Evolutionary conservation across 2,888 invertebrate species (phyloP), one percentile per base, ranked within the genome.

Genomic region (Timema podura): DNA sequence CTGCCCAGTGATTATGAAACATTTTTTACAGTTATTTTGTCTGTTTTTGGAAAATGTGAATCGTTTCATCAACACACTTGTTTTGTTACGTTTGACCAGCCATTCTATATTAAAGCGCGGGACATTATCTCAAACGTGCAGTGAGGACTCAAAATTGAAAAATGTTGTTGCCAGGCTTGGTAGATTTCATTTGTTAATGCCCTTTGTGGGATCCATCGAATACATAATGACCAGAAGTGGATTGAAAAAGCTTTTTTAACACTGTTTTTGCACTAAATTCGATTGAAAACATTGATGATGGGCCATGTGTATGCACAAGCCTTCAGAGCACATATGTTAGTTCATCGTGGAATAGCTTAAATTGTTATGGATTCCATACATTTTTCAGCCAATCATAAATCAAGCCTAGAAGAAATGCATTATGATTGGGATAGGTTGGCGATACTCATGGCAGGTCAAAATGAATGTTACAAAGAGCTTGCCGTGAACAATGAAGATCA

Each of bases 41-140:
- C 65, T 70, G 76, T 75, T 51, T 71, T 73, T 48, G 71, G 76
- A 68, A 72, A 75, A 67, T 67, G 74, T 44, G 73, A 75, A 70
- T 48, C 64, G 44, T 64, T 72, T 9, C 67, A 71, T 49, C 74
- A 75, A 59, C 74, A 75, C 66, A 68, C 68, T 10, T 76, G 76
- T 69, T n/a, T n/a, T n/a, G n/a, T n/a, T n/a, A n/a, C n/a, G n/a
- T n/a, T n/a, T n/a, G n/a, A n/a, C n/a, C n/a, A n/a, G n/a, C n/a
- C n/a, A n/a, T n/a, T n/a, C n/a, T n/a, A n/a, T n/a, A n/a, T n/a
- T n/a, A n/a, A n/a, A n/a, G n/a, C n/a, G n/a, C n/a, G n/a, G n/a
- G n/a, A n/a, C n/a, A n/a, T n/a, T n/a, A n/a, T n/a, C n/a, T n/a
- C n/a, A n/a, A n/a, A n/a, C n/a, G n/a, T n/a, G n/a, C n/a, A n/a